Base-by-base conservation (phyloP, 2,113 vertebrate species). In the Ia io region DNA sequence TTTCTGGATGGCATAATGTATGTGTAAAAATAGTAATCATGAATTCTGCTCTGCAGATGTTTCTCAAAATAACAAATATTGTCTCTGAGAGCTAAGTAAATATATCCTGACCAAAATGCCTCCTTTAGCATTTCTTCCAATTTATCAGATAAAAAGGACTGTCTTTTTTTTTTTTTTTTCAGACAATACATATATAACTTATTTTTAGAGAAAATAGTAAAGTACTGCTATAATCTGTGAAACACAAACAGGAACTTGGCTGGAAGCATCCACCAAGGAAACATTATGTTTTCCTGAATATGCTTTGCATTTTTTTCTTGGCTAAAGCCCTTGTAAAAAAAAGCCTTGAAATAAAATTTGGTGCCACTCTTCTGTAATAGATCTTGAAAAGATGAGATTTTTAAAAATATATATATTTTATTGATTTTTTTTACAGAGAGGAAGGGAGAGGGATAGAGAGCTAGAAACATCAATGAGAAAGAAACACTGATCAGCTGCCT, bases 41-140 rank as follows among this genome's bases (percentile, higher is more conserved):
- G 87, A 96, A 86, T 96, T 96, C 86, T 96, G 92, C 61, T 98
- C 96, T 96, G 87, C 95, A 98, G 94, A 98, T 98, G 96, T 97
- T 97, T 97, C 97, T 97, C 76, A 95, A 96, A 97, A 97, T 96
- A 97, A 93, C 96, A 95, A 93, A 97, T 98, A 97, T 96, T 97
- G 44, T 95, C 91, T 98, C 86, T 91, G 90, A 97, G 96, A 96
- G 95, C 78, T 91, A 90, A 95, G 82, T 97, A 98, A 96, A 97
- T 97, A 98, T 96, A 97, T 97, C 78, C 92, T 98, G 97, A 98
- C 97, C 96, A 88, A 96, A 96, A 94, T 65, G 70, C 71, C 96
- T 93, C 92, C 84, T 94, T 71, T 87, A 97, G 90, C 95, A 97
- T 98, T 98, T 97, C 94, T 98, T 35, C 17, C 2, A 1, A 76